Evolutionary conservation across 2,797 vertebrate genomes (phyloP), one percentile per base, ranked within the genome.

Genomic region (Todus mexicanus): DNA sequence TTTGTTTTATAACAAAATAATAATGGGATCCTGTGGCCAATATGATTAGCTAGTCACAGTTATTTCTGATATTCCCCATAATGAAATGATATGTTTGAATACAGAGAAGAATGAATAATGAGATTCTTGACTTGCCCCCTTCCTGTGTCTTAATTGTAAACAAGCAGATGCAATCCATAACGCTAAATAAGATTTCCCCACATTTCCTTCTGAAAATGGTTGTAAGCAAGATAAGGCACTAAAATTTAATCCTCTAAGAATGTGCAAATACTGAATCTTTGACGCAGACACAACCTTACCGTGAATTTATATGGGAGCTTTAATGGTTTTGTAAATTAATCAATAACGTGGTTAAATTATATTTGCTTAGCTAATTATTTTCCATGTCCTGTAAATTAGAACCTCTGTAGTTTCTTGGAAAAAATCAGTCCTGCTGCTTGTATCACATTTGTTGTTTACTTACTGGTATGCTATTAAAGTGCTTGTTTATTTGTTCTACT

Each of bases 251-350:
- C 85, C 90, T 90, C 89, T 95, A 93, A 92, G 73, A 95, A 92
- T 43, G 75, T 91, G 77, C 88, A 95, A 95, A 97, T 47, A 61
- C 31, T 61, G 82, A 90, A 84, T 74, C 85, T 94, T 86, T 48
- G 86, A 66, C 2, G 60, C 94, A 94, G 94, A 76, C 78, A 91
- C 75, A 76, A 66, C 87, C 88, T 96, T 43, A 74, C 87, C 85
- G 54, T 71, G 93, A 60, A 88, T 96, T 96, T 95, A 79, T 93
- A 89, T 70, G 84, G 91, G 54, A 95, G 87, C 90, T 87, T 94
- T 95, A 96, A 97, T 95, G 95, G 84, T 86, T 97, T 95, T 94
- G 95, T 89, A 97, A 97, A 97, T 97, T 94, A 97, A 97, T 97
- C 96, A 96, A 96, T 97, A 95, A 95, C 3, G 15, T 50, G 60